Evolutionary conservation across 2,797 vertebrate genomes (phyloP), one percentile per base, ranked within the genome.

Genomic region (Falco naumanni): DNA sequence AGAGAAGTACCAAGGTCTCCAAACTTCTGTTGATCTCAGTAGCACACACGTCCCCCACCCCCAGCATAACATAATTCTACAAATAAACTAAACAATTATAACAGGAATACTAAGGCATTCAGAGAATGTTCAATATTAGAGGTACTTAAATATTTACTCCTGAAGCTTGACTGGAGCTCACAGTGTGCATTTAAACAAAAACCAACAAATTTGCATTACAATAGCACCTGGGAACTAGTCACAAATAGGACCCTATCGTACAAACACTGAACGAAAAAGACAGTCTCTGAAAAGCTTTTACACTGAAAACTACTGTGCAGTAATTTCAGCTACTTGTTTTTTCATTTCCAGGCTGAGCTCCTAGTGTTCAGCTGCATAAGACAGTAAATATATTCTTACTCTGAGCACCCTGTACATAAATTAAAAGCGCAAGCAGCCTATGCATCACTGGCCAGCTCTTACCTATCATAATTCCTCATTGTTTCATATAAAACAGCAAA

Each of bases 141-240:
- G 21, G 47, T 83, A 85, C 69, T 94, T 92, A 91, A 95, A 93
- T 95, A 91, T 95, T 96, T 93, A 94, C 76, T 95, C 76, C 78
- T 85, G 77, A 80, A 96, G 70, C 57, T 85, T 80, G 26, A 22
- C 6, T 60, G 75, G 33, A 84, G 31, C 68, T 91, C 78, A 68
- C 34, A 77, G 34, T 14, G 4, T 54, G 54, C 57, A 33, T 76
- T 84, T 15, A 0, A 31, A 57, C 66, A 83, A 82, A 83, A 83
- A 54, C 5, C n/a, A 41, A 61, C 1, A 48, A 75, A 90, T 91
- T 95, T 93, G 64, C 71, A 89, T 84, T 93, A 64, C 60, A 84
- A 48, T 22, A 94, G 45, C 81, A 96, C 86, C 92, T 93, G 90
- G 68, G 78, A 96, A 65, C 71, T n/a, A 61, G 60, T 51, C 78